phyloP scores from a whole-genome alignment of 2,888 invertebrate genomes.

The Nesidiocoris tenuis region DNA sequence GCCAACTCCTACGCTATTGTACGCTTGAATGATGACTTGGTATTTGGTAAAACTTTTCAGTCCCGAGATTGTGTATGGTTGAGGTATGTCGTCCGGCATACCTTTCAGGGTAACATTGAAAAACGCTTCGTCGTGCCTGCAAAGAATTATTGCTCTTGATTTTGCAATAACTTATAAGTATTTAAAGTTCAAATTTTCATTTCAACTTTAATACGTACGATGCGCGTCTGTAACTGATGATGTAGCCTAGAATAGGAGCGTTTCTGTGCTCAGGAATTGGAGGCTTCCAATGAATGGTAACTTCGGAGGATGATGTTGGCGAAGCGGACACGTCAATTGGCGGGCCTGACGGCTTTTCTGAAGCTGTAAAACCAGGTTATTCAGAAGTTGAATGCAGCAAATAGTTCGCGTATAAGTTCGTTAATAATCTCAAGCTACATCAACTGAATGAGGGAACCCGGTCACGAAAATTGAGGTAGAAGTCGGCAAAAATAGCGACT shows the following conservation, averaged over 20 bases:
- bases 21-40: constrained; percentile 45
- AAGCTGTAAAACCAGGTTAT: constrained; percentile 25
- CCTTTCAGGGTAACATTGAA: constrained; percentile 38
- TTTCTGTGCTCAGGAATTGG: constrained; percentile 46
- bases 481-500: too few relatives aligned
- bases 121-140: constrained; percentile 35
- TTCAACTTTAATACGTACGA: constrained; percentile 19
- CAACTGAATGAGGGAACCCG: too few relatives aligned
- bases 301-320: constrained; percentile 25
- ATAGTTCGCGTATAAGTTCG: too few relatives aligned
- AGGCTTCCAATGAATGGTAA: constrained; percentile 44
- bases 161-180: too few relatives aligned
- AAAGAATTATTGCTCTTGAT: not conserved
- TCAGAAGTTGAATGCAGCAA: too few relatives aligned
- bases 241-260: constrained; percentile 46
- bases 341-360: constrained; percentile 46
- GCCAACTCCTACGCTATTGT: constrained; percentile 45
- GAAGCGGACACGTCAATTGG: constrained; percentile 40
- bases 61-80: constrained; percentile 32
- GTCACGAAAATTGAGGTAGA: too few relatives aligned
- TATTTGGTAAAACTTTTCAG: constrained; percentile 46
- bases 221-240: constrained; percentile 43
- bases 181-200: too few relatives aligned
- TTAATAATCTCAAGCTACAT: too few relatives aligned
- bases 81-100: constrained; percentile 29